A percentile compares a stretch with the other conserved stretches of the same genome.
Conservation (phyloP, 2,888 invertebrate genomes). For the Abscondita cerata region DNA sequence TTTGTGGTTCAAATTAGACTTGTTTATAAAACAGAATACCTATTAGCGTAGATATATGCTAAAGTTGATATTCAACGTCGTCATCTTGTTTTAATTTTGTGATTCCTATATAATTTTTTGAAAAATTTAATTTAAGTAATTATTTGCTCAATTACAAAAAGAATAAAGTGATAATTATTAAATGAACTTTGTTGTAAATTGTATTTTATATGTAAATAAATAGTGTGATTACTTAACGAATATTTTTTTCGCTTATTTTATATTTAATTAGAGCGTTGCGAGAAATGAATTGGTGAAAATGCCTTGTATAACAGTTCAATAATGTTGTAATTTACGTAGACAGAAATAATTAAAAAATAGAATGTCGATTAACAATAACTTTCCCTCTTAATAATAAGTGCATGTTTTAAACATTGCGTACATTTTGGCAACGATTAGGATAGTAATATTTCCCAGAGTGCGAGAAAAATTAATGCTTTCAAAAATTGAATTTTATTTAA, state of each 20-base stretch:
- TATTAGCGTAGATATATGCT: not conserved
- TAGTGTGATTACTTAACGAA: not conserved
- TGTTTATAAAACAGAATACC: conserved; percentile 16
- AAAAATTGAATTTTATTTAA: no score
- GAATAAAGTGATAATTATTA: not conserved
- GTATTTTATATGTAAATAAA: conserved; percentile 31
- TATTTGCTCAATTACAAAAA: conserved; percentile 6
- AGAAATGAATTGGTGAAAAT: not conserved
- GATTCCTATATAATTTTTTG: conserved; percentile 19
- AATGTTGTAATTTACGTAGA: no score
- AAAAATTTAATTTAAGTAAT: not conserved
- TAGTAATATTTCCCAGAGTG: no score
- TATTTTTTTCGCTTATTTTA: not conserved
- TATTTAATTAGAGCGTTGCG: not conserved
- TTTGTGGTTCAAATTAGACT: conserved; percentile 21
- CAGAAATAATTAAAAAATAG: no score
- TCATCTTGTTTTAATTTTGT: conserved; percentile 13
- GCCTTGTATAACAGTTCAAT: no score
- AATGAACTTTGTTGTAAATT: conserved; percentile 18
- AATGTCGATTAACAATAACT: no score
- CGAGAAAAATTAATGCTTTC: no score
- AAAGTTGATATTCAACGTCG: conserved; percentile 31
- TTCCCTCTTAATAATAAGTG: no score
- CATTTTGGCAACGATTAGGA: no score
- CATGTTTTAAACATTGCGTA: no score